Evolutionary conservation across 1,140 invertebrate species (phyloP).

Genomic region (Drosophila sucinea): DNA sequence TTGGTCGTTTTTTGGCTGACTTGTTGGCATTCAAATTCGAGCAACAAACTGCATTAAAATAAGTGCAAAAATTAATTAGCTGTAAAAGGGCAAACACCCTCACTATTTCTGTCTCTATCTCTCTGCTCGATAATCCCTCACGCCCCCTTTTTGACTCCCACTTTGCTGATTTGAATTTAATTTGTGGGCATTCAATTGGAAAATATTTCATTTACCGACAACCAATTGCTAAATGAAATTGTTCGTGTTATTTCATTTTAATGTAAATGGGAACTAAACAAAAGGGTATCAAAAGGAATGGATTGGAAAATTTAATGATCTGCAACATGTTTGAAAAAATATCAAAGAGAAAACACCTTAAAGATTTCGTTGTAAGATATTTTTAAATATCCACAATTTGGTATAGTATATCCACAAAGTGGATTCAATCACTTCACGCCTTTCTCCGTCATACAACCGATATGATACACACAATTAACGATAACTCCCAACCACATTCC

Average conservation of each 20-base stretch:
- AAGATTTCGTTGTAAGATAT: no score
- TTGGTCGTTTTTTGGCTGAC: conserved; percentile 26
- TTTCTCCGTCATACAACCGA: no score
- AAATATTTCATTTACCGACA: conserved; percentile 12
- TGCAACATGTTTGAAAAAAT: neutral
- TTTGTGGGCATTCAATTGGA: conserved; percentile 36
- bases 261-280: conserved; percentile 9
- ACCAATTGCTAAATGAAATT: conserved; percentile 34
- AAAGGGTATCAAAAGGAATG: neutral
- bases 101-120: neutral
- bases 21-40: conserved; percentile 47
- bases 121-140: conserved; percentile 18
- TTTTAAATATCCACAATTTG: no score
- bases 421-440: no score
- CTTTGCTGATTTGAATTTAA: conserved; percentile 36
- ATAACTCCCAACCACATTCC: no score
- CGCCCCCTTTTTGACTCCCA: conserved; percentile 4
- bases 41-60: conserved; percentile 50
- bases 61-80: conserved; percentile 57
- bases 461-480: no score
- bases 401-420: no score
- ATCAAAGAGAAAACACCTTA: neutral
- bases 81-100: conserved; percentile 20
- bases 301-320: neutral
- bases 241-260: conserved; percentile 22